phyloP scores from a whole-genome alignment of 2,113 vertebrate species.

The Vulpes vulpes region DNA sequence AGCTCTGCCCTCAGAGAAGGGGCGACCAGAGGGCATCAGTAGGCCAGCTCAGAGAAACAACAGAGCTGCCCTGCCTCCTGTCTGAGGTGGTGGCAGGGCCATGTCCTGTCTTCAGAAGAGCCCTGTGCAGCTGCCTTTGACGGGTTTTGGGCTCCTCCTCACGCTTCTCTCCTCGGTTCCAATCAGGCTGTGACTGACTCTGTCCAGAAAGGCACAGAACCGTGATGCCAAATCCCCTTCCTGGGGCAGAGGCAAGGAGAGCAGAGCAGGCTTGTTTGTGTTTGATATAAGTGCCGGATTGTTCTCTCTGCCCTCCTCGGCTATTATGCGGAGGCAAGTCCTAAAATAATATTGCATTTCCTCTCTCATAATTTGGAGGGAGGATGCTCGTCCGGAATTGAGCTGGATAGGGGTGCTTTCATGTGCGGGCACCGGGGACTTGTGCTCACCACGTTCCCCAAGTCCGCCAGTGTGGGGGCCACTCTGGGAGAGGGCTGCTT shows the following conservation, averaged over 20 bases:
- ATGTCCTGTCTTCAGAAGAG: no score
- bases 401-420: slow-evolving; percentile 65
- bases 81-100: neutral
- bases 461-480: neutral
- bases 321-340: slow-evolving; percentile 82
- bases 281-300: slow-evolving; percentile 72
- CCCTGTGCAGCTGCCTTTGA: accelerated
- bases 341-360: slow-evolving; percentile 86
- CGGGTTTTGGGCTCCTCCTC: neutral
- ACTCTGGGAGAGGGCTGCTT: neutral
- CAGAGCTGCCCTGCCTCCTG: neutral
- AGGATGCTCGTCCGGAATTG: slow-evolving; percentile 71
- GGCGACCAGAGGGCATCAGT: neutral
- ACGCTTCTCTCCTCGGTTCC: accelerated
- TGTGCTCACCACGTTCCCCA: neutral
- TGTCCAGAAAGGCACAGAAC: neutral
- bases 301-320: slow-evolving; percentile 68
- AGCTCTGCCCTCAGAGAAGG: neutral
- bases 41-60: neutral
- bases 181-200: neutral
- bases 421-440: neutral
- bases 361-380: slow-evolving; percentile 75
- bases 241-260: slow-evolving; percentile 6
- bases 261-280: slow-evolving; percentile 64
- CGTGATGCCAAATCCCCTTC: neutral